A percentile compares a stretch with the other conserved stretches of the same genome.
Conservation (phyloP, 2,797 vertebrate genomes). For the Buphagus erythrorhynchus region DNA sequence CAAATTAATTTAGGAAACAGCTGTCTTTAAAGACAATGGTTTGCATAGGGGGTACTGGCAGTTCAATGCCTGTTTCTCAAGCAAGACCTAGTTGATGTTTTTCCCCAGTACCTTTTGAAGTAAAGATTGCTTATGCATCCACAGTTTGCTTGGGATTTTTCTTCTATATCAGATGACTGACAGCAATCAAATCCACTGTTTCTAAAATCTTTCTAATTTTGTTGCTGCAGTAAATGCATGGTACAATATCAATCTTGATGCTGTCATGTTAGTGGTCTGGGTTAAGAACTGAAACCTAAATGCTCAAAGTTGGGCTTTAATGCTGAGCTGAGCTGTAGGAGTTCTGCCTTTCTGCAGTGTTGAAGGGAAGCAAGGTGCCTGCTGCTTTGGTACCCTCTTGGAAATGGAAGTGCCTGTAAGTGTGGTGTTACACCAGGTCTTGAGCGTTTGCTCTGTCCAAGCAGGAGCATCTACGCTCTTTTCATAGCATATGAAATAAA, state of each 20-base stretch:
- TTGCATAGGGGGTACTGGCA: background rate
- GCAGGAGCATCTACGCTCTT: background rate
- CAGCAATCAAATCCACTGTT: background rate
- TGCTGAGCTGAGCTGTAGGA: background rate
- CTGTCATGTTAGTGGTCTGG: background rate
- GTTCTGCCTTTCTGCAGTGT: background rate
- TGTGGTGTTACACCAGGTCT: rapidly evolving
- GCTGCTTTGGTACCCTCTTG: background rate
- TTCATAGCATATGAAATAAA: background rate
- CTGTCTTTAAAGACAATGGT: background rate
- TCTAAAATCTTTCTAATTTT: background rate
- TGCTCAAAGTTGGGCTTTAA: background rate
- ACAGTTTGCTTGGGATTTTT: background rate
- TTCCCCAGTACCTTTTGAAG: background rate
- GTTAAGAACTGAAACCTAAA: background rate
- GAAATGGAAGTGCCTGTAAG: background rate
- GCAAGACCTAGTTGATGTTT: background rate
- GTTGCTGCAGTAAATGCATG: background rate
- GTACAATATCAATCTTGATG: rapidly evolving
- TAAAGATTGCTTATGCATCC: background rate
- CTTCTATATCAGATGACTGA: background rate
- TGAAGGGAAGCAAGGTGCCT: background rate
- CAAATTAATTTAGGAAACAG: background rate
- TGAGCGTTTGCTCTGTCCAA: background rate
- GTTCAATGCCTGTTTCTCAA: background rate